phyloP scores from a whole-genome alignment of 1,140 invertebrate species.

The Pachypeltis micranthus region DNA sequence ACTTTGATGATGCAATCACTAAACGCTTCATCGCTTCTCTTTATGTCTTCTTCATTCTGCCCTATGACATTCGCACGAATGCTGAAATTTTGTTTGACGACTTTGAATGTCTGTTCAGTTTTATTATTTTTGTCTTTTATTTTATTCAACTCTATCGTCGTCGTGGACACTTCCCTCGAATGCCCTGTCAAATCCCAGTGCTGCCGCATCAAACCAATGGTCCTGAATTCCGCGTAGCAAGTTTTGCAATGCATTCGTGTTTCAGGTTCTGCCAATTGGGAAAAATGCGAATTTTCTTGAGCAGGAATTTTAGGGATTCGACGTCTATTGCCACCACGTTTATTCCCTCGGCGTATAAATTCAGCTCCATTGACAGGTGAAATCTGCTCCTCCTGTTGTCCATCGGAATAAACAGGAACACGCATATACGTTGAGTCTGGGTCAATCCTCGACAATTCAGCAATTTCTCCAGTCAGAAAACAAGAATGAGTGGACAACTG shows the following conservation, averaged over 20 bases:
- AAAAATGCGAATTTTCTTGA: not conserved
- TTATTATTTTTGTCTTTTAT: conserved; percentile 19
- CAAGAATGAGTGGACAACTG: conserved; percentile 11
- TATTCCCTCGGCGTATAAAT: not conserved
- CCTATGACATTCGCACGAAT: conserved; percentile 15
- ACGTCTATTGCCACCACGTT: not conserved
- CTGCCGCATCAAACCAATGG: conserved; percentile 7
- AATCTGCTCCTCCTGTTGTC: not conserved
- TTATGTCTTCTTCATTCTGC: conserved; percentile 13
- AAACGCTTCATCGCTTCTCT: conserved; percentile 1
- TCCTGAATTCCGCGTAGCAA: conserved; percentile 15
- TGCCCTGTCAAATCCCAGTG: conserved; percentile 22
- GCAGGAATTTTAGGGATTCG: conserved; percentile 1
- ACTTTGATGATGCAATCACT: conserved; percentile 13
- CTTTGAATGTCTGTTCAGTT: conserved; percentile 22
- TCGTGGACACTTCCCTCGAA: conserved; percentile 16
- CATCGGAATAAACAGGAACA: not conserved
- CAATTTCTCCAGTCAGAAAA: conserved; percentile 8
- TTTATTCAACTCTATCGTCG: conserved; percentile 17
- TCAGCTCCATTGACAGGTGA: not conserved
- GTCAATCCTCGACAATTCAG: conserved; percentile 10
- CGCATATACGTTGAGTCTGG: not conserved
- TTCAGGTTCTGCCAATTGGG: not conserved
- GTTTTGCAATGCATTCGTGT: conserved; percentile 16
- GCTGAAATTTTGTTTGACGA: conserved; percentile 21